phyloP scores from a whole-genome alignment of 2,888 invertebrate genomes.

The Trissoscelio sp. region DNA sequence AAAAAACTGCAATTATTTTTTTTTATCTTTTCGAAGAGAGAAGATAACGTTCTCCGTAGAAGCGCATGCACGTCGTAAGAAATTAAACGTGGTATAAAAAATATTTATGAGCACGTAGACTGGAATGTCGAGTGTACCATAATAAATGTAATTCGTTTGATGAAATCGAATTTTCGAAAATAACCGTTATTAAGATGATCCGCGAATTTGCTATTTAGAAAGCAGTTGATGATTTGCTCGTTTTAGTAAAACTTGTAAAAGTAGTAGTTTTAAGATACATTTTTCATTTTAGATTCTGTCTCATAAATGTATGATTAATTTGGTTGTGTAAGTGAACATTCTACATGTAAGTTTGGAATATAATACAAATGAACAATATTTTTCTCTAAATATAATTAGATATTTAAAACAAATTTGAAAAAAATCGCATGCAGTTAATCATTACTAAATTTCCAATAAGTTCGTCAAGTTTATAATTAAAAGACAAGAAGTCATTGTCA shows the following conservation, averaged over 20 bases:
- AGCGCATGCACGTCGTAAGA: not conserved
- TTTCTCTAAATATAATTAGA: too few relatives aligned
- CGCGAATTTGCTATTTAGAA: conserved; percentile 1
- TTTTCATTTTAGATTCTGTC: not conserved
- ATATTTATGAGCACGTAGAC: conserved; percentile 7
- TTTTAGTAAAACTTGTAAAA: not conserved
- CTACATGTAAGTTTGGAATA: too few relatives aligned
- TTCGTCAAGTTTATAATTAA: too few relatives aligned
- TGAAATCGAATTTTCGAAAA: conserved; percentile 17
- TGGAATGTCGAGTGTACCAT: conserved; percentile 9
- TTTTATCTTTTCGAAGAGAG: conserved; percentile 12
- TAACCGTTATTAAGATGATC: conserved; percentile 2
- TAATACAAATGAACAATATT: too few relatives aligned
- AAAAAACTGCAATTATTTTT: conserved; percentile 23
- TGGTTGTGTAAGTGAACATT: too few relatives aligned
- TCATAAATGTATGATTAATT: too few relatives aligned
- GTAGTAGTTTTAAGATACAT: not conserved
- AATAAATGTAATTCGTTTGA: conserved; percentile 22
- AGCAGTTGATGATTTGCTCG: not conserved
- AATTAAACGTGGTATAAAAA: conserved; percentile 19
- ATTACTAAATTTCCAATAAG: too few relatives aligned
- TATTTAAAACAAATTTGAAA: too few relatives aligned
- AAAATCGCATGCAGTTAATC: too few relatives aligned
- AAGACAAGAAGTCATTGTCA: too few relatives aligned
- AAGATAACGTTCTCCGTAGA: conserved; percentile 1